Percentiles rank a stretch among this genome's conserved stretches.
These are phyloP conservation scores for Thunnus thynnus DNA, from an alignment of 2,113 vertebrate genomes.

Conservation along the genomic window DNA sequence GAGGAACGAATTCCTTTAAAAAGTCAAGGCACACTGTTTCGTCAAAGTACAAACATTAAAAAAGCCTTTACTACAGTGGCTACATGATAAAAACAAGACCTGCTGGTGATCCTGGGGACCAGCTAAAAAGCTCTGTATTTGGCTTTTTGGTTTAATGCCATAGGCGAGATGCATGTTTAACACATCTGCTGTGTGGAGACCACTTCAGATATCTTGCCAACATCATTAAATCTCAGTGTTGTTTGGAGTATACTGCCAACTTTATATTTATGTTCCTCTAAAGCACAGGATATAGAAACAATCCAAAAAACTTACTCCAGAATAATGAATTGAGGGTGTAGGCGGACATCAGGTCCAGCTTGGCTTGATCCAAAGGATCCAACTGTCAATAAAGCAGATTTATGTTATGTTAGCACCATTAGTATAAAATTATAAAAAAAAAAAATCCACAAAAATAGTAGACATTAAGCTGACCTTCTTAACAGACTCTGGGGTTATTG, in stretches of 20 bases:
- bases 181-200: neutral
- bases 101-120: too few species aligned
- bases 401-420: neutral
- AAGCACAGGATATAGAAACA: neutral
- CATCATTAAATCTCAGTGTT: too few species aligned
- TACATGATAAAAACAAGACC: too few species aligned
- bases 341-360: constrained; percentile 95
- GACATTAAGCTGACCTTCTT: too few species aligned
- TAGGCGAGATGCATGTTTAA: too few species aligned
- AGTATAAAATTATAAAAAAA: too few species aligned
- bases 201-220: neutral
- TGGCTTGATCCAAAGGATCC: constrained; percentile 96
- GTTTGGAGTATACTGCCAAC: neutral
- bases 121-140: neutral
- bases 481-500: too few species aligned
- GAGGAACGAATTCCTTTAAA: too few species aligned
- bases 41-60: too few species aligned
- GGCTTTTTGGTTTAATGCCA: neutral
- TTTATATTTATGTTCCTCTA: neutral
- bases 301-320: constrained; percentile 91
- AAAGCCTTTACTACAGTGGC: too few species aligned
- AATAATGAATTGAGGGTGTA: constrained; percentile 97
- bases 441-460: too few species aligned
- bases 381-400: constrained; percentile 81
- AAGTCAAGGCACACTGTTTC: too few species aligned